Conservation (phyloP, 2,113 vertebrate genomes). For the Hippopotamus amphibius region DNA sequence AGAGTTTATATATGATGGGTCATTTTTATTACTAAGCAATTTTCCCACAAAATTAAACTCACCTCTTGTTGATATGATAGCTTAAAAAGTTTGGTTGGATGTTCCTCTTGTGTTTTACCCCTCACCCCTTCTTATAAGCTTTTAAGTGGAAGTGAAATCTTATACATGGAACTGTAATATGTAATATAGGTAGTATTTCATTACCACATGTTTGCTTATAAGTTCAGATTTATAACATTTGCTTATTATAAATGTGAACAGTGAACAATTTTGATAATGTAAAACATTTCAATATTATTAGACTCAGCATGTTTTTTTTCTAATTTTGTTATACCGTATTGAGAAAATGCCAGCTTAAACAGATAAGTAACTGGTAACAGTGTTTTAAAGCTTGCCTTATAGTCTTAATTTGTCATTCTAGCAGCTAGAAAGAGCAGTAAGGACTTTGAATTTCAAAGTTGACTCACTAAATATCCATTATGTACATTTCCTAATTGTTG, state of each 20-base stretch:
- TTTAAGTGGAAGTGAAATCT: background rate
- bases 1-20: background rate
- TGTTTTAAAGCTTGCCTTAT: background rate
- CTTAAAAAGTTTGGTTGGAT: background rate
- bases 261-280: background rate
- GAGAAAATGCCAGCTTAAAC: background rate
- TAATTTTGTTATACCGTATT: background rate
- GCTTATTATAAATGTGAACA: background rate
- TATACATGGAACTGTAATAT: background rate
- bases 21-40: background rate
- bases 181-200: constrained; percentile 9
- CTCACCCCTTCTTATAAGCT: background rate
- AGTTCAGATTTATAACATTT: background rate
- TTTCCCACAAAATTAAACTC: background rate
- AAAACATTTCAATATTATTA: background rate
- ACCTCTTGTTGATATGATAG: background rate
- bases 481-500: constrained; percentile 23
- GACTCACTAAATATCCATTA: background rate
- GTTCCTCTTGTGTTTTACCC: background rate
- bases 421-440: background rate
- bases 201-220: background rate
- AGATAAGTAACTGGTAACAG: background rate
- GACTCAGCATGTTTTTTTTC: background rate
- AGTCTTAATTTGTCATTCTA: background rate
- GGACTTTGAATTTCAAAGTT: background rate